These are phyloP conservation scores for Proterorhinus semilunaris DNA, from an alignment of 2,113 vertebrate species.

Conservation along the genomic window DNA sequence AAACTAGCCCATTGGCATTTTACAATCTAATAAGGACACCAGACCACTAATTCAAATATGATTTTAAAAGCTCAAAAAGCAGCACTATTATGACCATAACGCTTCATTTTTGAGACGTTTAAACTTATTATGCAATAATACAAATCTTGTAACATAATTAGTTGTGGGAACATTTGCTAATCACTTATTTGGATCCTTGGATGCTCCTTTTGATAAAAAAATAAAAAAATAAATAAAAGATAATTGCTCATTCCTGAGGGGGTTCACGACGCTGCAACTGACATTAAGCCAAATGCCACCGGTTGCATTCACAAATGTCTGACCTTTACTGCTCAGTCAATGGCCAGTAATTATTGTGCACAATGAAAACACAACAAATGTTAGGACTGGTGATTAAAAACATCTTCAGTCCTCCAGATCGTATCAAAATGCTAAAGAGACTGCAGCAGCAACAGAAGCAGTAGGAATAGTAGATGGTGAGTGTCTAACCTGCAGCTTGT, in stretches of 20 bases:
- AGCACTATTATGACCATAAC: too few relatives aligned
- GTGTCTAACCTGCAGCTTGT: conserved; percentile 82
- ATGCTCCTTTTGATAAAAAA: too few relatives aligned
- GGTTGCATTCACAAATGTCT: not conserved
- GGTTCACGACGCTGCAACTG: not conserved
- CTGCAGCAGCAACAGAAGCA: not conserved
- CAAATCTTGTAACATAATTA: too few relatives aligned
- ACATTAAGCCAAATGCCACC: not conserved
- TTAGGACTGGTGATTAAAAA: not conserved
- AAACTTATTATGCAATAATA: too few relatives aligned
- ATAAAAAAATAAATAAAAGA: too few relatives aligned
- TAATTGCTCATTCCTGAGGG: not conserved
- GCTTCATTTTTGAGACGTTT: too few relatives aligned
- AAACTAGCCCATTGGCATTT: too few relatives aligned
- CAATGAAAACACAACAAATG: not conserved
- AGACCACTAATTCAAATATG: too few relatives aligned
- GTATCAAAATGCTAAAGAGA: not conserved
- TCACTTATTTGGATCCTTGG: too few relatives aligned
- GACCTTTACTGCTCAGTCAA: not conserved
- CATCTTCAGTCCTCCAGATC: not conserved
- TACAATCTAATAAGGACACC: too few relatives aligned
- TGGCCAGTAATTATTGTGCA: not conserved
- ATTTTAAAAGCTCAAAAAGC: too few relatives aligned
- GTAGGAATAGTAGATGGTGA: not conserved
- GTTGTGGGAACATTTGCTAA: too few relatives aligned